phyloP scores from a whole-genome alignment of 2,113 vertebrate species.

The Xyliphius kryptos region DNA sequence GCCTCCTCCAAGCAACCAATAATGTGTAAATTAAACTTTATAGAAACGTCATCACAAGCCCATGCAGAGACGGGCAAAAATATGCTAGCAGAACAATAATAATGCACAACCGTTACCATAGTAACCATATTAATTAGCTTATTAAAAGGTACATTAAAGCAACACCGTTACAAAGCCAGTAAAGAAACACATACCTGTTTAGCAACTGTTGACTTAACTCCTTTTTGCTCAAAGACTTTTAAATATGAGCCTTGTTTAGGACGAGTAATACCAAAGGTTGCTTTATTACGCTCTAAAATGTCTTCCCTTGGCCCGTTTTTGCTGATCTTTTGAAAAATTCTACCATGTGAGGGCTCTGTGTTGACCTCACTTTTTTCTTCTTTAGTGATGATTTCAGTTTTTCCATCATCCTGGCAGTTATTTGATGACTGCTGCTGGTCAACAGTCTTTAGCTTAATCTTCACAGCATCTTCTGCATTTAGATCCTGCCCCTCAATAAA shows the following conservation, averaged over 20 bases:
- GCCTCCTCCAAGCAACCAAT: no score
- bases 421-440: slow-evolving; percentile 4
- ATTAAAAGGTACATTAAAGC: no score
- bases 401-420: not conserved
- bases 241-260: slow-evolving; percentile 68
- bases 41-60: no score
- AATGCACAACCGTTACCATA: no score
- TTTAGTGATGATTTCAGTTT: not conserved
- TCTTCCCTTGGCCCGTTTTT: slow-evolving; percentile 50
- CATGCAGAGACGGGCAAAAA: no score
- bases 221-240: slow-evolving; percentile 59
- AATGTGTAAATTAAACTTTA: no score
- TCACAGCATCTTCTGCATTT: slow-evolving; percentile 1
- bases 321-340: slow-evolving; percentile 23
- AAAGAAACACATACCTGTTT: slow-evolving; percentile 61
- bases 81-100: no score
- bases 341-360: not conserved
- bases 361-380: not conserved
- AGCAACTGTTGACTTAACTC: slow-evolving; percentile 32
- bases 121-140: no score
- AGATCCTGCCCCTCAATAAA: not conserved
- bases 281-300: slow-evolving; percentile 77
- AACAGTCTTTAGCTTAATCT: not conserved
- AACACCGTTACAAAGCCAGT: no score
- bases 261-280: slow-evolving; percentile 67